A percentile compares a stretch with the other conserved stretches of the same genome.
phyloP scores from a whole-genome alignment of 2,113 vertebrate genomes.

The Gymnocephalus cernua region DNA sequence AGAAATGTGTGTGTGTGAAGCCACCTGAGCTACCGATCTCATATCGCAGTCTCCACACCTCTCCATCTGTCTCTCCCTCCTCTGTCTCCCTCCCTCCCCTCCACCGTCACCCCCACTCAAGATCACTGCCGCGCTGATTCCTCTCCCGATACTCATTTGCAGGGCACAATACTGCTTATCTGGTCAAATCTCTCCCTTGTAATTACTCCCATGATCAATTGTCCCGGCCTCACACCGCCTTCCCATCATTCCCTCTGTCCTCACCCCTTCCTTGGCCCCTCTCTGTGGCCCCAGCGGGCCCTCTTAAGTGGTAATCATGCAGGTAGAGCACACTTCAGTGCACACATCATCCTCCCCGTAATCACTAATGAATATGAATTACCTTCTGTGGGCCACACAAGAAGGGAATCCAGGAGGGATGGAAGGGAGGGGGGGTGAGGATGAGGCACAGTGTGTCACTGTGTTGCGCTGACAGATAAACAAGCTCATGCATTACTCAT shows the following conservation, averaged over 20 bases:
- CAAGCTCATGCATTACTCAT: conserved; percentile 78
- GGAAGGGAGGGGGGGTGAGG: background rate
- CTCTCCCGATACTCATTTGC: conserved; percentile 72
- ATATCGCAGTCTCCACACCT: conserved; percentile 53
- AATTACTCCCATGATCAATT: conserved; percentile 77
- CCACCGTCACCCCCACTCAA: conserved; percentile 49
- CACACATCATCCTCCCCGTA: conserved; percentile 77
- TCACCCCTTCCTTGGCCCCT: conserved; percentile 57
- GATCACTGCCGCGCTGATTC: conserved; percentile 63
- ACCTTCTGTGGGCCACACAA: conserved; percentile 77
- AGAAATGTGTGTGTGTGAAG: conserved; percentile 34
- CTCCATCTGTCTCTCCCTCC: conserved; percentile 62
- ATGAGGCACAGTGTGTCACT: conserved; percentile 32
- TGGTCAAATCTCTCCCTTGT: conserved; percentile 78
- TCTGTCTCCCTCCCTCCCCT: conserved; percentile 19
- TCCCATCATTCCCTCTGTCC: conserved; percentile 56
- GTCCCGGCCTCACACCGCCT: conserved; percentile 36
- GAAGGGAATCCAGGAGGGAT: conserved; percentile 50
- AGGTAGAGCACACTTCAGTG: conserved; percentile 84
- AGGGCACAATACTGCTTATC: conserved; percentile 77
- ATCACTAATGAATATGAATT: conserved; percentile 86
- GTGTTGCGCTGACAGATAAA: conserved; percentile 76
- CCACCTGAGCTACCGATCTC: conserved; percentile 44
- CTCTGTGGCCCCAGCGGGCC: conserved; percentile 57
- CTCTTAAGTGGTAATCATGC: conserved; percentile 83